Percentiles rank a stretch among this genome's conserved stretches.
These are phyloP conservation scores for Cyaniris semiargus DNA, from an alignment of 2,888 invertebrate genomes.

Conservation along the genomic window DNA sequence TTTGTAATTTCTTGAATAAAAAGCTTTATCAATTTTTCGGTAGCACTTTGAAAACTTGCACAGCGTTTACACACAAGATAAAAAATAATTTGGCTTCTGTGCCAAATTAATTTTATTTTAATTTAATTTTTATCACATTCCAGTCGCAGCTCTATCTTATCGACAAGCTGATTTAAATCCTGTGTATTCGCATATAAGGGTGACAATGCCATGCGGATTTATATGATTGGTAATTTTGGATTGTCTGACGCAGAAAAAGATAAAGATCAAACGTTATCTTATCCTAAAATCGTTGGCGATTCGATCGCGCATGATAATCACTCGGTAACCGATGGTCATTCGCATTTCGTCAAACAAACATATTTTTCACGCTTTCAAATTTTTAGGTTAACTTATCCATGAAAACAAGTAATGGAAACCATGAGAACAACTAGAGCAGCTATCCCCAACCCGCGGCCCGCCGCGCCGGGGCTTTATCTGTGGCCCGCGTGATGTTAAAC, in stretches of 20 bases:
- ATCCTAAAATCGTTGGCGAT: neutral
- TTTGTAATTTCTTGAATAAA: neutral
- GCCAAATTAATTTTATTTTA: slow-evolving; percentile 14
- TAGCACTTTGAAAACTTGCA: neutral
- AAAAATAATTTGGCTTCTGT: slow-evolving; percentile 28
- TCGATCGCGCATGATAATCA: neutral
- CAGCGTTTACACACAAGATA: neutral
- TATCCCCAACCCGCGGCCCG: too few relatives aligned
- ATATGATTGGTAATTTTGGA: neutral
- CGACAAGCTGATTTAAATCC: neutral
- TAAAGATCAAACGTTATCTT: slow-evolving; percentile 3
- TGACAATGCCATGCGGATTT: neutral
- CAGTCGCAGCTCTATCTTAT: neutral
- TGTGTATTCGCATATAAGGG: neutral
- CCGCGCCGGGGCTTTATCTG: too few relatives aligned
- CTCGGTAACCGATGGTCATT: neutral
- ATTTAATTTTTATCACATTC: slow-evolving; percentile 20
- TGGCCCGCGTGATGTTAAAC: too few relatives aligned
- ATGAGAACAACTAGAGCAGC: too few relatives aligned
- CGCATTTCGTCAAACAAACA: neutral
- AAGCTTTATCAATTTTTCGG: neutral
- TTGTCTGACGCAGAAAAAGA: neutral
- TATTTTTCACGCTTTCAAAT: neutral
- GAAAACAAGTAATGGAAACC: too few relatives aligned
- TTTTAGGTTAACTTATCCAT: neutral